Percentiles rank a stretch among this genome's conserved stretches.
Evolutionary conservation across 2,113 vertebrate genomes (phyloP).

Genomic region (Sterna hirundo): DNA sequence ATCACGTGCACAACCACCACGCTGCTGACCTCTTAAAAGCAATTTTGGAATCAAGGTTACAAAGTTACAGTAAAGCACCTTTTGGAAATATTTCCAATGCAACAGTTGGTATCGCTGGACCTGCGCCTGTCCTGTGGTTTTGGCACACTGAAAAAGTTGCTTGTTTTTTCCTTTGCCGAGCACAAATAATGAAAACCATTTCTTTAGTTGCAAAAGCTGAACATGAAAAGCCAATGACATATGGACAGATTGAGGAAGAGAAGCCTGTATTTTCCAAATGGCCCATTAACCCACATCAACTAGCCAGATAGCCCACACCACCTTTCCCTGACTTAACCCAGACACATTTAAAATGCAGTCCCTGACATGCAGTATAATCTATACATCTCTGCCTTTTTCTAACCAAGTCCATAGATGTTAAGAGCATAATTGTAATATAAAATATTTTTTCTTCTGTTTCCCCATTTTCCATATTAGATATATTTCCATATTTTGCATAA

Average conservation of each 20-base stretch:
- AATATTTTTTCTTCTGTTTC: background rate
- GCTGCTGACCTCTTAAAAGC: background rate
- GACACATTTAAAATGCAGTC: background rate
- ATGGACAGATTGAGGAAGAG: background rate
- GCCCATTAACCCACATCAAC: background rate
- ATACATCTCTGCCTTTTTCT: background rate
- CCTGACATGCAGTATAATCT: background rate
- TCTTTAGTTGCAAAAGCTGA: background rate
- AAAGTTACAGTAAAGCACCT: background rate
- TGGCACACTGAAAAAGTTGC: background rate
- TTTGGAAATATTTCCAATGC: background rate
- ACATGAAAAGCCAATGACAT: background rate
- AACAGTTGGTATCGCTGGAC: rapidly evolving
- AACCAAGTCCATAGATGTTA: background rate
- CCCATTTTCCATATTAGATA: background rate
- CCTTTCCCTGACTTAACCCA: background rate
- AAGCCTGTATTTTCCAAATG: background rate
- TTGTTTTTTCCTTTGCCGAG: background rate
- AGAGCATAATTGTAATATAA: background rate
- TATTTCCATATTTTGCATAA: background rate
- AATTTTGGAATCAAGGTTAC: background rate
- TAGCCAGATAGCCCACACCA: background rate
- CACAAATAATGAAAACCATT: rapidly evolving
- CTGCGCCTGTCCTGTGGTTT: background rate
- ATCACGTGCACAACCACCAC: rapidly evolving